A percentile compares a stretch with the other conserved stretches of the same genome.
phyloP scores from a whole-genome alignment of 2,888 invertebrate species.

The Oscheius sp. region DNA sequence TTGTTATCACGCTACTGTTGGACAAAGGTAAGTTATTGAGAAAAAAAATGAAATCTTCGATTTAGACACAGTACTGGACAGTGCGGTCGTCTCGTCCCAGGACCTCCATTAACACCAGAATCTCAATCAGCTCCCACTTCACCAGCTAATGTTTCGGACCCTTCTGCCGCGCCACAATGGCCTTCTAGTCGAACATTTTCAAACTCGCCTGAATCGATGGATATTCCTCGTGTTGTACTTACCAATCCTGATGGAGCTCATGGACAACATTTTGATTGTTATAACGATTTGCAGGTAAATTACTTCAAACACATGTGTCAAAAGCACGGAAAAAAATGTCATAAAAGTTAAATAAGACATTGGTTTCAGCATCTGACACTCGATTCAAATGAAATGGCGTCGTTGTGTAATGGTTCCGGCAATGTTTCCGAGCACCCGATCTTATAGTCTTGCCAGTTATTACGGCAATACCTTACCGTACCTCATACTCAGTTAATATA shows the following conservation, averaged over 20 bases:
- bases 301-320: not conserved
- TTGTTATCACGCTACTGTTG: conserved; percentile 36
- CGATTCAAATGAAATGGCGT: conserved; percentile 26
- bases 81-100: conserved; percentile 50
- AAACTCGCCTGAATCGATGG: conserved; percentile 59
- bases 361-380: conserved; percentile 34
- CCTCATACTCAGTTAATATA: conserved; percentile 11
- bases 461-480: not conserved
- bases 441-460: conserved; percentile 4
- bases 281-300: conserved; percentile 39
- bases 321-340: not conserved
- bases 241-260: conserved; percentile 63
- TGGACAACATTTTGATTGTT: conserved; percentile 52
- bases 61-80: conserved; percentile 49
- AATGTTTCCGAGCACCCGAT: not conserved
- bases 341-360: not conserved
- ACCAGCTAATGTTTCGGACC: conserved; percentile 49
- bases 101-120: conserved; percentile 48
- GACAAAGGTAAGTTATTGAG: conserved; percentile 12
- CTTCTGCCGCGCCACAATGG: conserved; percentile 52
- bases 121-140: conserved; percentile 65
- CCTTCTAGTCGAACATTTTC: conserved; percentile 48
- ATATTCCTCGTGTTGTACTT: conserved; percentile 64
- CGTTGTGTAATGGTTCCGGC: conserved; percentile 28
- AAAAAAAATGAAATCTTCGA: not conserved